Percentiles rank a stretch among this genome's conserved stretches.
These are phyloP conservation scores for Daboia siamensis DNA, from an alignment of 2,113 vertebrate species.

Conservation along the genomic window DNA sequence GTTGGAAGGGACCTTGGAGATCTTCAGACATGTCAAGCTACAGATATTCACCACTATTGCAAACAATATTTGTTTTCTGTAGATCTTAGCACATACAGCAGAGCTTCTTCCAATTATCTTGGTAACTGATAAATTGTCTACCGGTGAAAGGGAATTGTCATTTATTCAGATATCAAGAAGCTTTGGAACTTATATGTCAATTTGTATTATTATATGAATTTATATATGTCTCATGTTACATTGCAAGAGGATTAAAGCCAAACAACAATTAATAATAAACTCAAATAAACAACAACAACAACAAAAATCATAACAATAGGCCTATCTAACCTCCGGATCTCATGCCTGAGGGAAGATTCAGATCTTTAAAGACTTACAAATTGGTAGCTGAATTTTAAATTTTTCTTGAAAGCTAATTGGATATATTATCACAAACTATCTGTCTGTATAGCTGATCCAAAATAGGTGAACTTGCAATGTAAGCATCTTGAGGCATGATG, in stretches of 20 bases:
- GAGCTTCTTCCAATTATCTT: not conserved
- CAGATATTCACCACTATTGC: no score
- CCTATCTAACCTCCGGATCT: not conserved
- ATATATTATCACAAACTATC: not conserved
- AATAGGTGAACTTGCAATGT: not conserved
- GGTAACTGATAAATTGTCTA: not conserved
- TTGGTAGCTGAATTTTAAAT: not conserved
- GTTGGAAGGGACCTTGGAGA: not conserved
- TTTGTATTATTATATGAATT: not conserved
- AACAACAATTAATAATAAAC: not conserved
- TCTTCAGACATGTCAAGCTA: not conserved
- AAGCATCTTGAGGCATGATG: not conserved
- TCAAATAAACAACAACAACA: not conserved
- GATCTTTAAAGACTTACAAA: not conserved
- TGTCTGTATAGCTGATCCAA: not conserved
- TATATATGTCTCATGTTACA: not conserved
- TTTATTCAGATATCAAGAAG: not conserved
- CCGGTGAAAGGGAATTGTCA: not conserved
- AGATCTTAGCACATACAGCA: not conserved
- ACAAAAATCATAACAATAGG: not conserved
- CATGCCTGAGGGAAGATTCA: not conserved
- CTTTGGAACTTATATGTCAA: not conserved
- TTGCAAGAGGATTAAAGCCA: not conserved
- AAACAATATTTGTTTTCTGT: not conserved
- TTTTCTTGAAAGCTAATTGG: not conserved